Percentiles rank a stretch among this genome's conserved stretches.
phyloP scores from a whole-genome alignment of 2,113 vertebrate species.

The Caranx ignobilis region DNA sequence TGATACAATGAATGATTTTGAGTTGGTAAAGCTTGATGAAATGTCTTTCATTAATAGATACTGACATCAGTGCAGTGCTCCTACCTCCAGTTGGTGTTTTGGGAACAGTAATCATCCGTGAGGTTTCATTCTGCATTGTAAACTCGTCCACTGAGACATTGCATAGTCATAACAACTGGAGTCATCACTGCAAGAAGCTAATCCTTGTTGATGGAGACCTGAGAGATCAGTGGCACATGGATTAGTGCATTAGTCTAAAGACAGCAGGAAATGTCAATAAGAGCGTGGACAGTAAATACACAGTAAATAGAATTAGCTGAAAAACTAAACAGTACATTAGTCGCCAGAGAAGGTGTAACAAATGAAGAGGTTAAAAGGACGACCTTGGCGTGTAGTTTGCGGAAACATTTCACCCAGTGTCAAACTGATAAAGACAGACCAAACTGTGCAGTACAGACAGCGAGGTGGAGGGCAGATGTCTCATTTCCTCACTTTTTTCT shows the following conservation, averaged over 20 bases:
- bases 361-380: slow-evolving; percentile 13
- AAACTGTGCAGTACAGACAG: slow-evolving; percentile 17
- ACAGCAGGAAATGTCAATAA: slow-evolving; percentile 56
- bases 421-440: slow-evolving; percentile 29
- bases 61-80: neutral
- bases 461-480: slow-evolving; percentile 31
- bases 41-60: neutral
- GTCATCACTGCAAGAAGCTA: slow-evolving; percentile 53
- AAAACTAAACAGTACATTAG: slow-evolving; percentile 65
- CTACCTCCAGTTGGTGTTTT: slow-evolving; percentile 16
- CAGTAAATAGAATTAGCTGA: slow-evolving; percentile 74
- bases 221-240: slow-evolving; percentile 54
- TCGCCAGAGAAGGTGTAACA: slow-evolving; percentile 54
- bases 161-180: slow-evolving; percentile 57
- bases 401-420: slow-evolving; percentile 15
- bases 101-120: slow-evolving; percentile 3
- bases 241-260: slow-evolving; percentile 58
- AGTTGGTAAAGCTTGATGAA: neutral
- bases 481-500: slow-evolving; percentile 41
- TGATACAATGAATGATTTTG: neutral
- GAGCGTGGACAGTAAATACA: slow-evolving; percentile 54
- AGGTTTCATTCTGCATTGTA: neutral
- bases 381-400: slow-evolving; percentile 45
- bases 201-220: slow-evolving; percentile 73
- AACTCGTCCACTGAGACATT: slow-evolving; percentile 22